Evolutionary conservation across 1,140 invertebrate species (phyloP).

Genomic region (Manduca sexta): DNA sequence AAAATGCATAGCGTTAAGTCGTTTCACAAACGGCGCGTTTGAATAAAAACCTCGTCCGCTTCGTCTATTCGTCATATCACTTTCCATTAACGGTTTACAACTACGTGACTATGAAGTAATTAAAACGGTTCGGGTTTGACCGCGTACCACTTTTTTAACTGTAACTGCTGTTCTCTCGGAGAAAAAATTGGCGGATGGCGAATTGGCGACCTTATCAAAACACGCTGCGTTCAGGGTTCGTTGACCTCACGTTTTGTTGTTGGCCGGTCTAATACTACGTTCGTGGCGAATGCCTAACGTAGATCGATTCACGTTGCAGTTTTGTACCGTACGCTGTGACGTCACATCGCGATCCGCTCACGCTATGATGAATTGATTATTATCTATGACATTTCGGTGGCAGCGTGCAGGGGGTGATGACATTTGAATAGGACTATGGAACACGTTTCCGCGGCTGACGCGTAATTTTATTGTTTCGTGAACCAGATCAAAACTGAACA

Average conservation of each 20-base stretch:
- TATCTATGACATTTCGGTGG: not conserved
- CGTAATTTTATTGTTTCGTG: slow-evolving; percentile 57
- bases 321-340: no score
- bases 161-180: slow-evolving; percentile 42
- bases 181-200: slow-evolving; percentile 46
- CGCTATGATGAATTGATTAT: no score
- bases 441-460: slow-evolving; percentile 32
- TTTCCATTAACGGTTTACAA: slow-evolving; percentile 61
- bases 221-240: slow-evolving; percentile 28
- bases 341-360: no score
- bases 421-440: slow-evolving; percentile 30
- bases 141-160: slow-evolving; percentile 51
- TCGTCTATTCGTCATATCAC: slow-evolving; percentile 50
- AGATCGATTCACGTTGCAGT: slow-evolving; percentile 3
- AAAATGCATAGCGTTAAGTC: no score
- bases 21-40: not conserved
- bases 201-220: slow-evolving; percentile 66
- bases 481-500: slow-evolving; percentile 50
- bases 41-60: slow-evolving; percentile 16
- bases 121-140: slow-evolving; percentile 58
- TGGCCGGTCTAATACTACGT: slow-evolving; percentile 19
- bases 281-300: slow-evolving; percentile 12
- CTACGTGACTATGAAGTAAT: slow-evolving; percentile 64
- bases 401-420: slow-evolving; percentile 32
- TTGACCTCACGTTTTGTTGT: slow-evolving; percentile 24